Percentiles rank a stretch among this genome's conserved stretches.
Conservation (phyloP, 2,888 invertebrate genomes). For the Lymantria monacha region DNA sequence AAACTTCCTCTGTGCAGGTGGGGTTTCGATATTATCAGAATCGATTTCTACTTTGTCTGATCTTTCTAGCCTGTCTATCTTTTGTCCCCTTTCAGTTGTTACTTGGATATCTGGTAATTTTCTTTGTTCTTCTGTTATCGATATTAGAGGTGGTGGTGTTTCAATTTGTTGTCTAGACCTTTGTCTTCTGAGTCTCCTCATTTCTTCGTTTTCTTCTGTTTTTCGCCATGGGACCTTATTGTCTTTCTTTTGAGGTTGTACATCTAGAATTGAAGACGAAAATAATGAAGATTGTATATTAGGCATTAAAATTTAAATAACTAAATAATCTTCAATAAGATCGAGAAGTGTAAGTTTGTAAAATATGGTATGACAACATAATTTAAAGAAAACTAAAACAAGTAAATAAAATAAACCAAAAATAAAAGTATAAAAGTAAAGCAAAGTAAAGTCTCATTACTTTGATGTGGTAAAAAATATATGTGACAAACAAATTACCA, state of each 20-base stretch:
- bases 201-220: constrained; percentile 86
- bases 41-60: constrained; percentile 91
- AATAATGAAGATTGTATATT: neutral
- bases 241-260: constrained; percentile 88
- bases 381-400: too few species aligned
- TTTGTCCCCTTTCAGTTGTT: constrained; percentile 48
- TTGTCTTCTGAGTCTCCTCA: constrained; percentile 82
- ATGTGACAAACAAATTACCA: too few species aligned
- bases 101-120: constrained; percentile 75
- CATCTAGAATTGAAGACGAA: constrained; percentile 72
- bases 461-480: too few species aligned
- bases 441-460: too few species aligned
- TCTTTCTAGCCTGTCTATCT: constrained; percentile 33
- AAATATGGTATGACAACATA: too few species aligned
- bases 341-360: too few species aligned
- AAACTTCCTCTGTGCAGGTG: constrained; percentile 88
- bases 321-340: neutral
- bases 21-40: constrained; percentile 95
- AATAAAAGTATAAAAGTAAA: too few species aligned
- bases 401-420: too few species aligned
- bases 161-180: constrained; percentile 78
- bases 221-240: constrained; percentile 90
- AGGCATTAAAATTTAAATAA: neutral
- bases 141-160: constrained; percentile 68
- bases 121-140: constrained; percentile 85